Evolutionary conservation across 2,113 vertebrate species (phyloP).

Genomic region (Cyphomyrus discorhynchus): DNA sequence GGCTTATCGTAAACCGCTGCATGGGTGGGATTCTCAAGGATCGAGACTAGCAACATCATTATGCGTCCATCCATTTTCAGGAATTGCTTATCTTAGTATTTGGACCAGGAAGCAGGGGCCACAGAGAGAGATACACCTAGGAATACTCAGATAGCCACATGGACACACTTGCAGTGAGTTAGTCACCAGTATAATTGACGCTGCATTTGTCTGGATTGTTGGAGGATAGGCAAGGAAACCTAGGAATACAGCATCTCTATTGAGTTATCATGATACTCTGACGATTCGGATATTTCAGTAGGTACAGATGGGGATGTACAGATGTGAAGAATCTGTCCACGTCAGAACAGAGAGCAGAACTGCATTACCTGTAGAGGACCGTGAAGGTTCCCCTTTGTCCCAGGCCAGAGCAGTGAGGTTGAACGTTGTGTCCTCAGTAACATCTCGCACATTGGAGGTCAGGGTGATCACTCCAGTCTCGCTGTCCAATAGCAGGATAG

Average conservation of each 20-base stretch:
- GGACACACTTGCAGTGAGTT: neutral
- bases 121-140: neutral
- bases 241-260: neutral
- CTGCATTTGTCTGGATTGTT: neutral
- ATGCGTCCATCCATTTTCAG: neutral
- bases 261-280: neutral
- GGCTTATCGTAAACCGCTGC: neutral
- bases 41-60: neutral
- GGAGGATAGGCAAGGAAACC: neutral
- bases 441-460: constrained; percentile 41
- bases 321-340: neutral
- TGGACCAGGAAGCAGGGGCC: neutral
- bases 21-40: neutral
- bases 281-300: neutral
- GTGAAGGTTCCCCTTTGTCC: constrained; percentile 58
- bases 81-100: neutral
- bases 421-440: constrained; percentile 49
- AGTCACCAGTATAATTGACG: neutral
- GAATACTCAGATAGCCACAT: neutral
- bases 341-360: neutral
- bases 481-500: constrained; percentile 52
- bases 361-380: constrained; percentile 54
- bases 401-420: constrained; percentile 49
- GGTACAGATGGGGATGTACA: neutral
- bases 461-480: constrained; percentile 26